Percentiles rank a stretch among this genome's conserved stretches.
phyloP scores from a whole-genome alignment of 2,797 vertebrate genomes.

The Semotilus atromaculatus region DNA sequence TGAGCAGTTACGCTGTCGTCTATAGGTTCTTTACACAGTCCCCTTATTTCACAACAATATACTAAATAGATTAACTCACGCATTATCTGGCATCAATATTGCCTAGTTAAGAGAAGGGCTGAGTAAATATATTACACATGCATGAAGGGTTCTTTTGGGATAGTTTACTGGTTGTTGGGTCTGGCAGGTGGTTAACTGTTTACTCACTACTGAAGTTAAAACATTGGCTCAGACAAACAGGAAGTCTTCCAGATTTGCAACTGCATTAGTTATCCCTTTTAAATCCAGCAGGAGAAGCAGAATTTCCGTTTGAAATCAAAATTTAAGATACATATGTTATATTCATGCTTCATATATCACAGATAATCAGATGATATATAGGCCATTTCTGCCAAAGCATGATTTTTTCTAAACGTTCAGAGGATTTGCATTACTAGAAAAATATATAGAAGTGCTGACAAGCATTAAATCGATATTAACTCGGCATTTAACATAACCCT shows the following conservation, averaged over 20 bases:
- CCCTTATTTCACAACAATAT: conserved; percentile 87
- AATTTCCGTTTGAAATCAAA: background rate
- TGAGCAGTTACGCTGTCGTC: conserved; percentile 76
- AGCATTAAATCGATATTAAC: conserved; percentile 90
- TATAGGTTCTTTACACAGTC: conserved; percentile 81
- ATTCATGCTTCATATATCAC: background rate
- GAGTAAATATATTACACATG: conserved; percentile 99
- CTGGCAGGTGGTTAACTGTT: conserved; percentile 98
- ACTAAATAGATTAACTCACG: conserved; percentile 96
- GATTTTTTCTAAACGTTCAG: conserved; percentile 60
- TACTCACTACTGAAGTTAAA: conserved; percentile 79
- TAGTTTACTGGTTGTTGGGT: conserved; percentile 84
- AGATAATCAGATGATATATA: background rate
- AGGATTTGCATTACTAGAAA: conserved; percentile 75
- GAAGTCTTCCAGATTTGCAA: background rate
- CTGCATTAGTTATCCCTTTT: background rate
- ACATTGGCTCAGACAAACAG: background rate
- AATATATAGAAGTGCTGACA: conserved; percentile 79
- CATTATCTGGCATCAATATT: conserved; percentile 91
- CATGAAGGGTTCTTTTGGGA: conserved; percentile 91
- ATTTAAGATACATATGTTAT: background rate
- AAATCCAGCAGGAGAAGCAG: background rate
- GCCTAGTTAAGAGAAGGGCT: conserved; percentile 95
- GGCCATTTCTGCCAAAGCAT: conserved; percentile 10
- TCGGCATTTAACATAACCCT: conserved; percentile 84